A percentile compares a stretch with the other conserved stretches of the same genome.
phyloP scores from a whole-genome alignment of 2,113 vertebrate species.

The Poicephalus meyeri region DNA sequence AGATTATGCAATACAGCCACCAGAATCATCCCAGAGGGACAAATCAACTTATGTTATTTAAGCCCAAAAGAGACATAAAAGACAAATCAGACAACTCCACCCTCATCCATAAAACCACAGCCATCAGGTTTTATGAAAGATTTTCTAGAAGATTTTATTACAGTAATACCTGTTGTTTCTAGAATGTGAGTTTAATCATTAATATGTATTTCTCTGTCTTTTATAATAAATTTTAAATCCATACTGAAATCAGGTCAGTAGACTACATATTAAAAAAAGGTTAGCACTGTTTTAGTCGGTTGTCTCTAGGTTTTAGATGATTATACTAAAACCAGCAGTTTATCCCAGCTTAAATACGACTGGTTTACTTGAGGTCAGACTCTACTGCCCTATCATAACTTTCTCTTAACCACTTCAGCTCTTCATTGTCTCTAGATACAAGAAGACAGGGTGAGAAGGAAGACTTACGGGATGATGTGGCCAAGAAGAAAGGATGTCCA shows the following conservation, averaged over 20 bases:
- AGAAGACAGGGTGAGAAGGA: not conserved
- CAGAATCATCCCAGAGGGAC: not conserved
- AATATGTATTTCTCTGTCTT: not conserved
- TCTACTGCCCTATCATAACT: not conserved
- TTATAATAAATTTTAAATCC: not conserved
- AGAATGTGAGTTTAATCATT: not conserved
- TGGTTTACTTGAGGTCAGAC: constrained; percentile 12
- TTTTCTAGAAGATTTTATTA: not conserved
- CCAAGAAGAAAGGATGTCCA: not conserved
- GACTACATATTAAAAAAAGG: not conserved
- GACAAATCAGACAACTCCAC: not conserved
- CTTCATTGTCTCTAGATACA: not conserved
- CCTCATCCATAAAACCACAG: not conserved
- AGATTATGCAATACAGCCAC: not conserved
- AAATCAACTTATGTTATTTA: constrained; percentile 1
- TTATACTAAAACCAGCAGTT: not conserved
- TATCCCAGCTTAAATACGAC: constrained; percentile 29
- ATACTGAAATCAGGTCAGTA: not conserved
- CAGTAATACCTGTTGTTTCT: not conserved
- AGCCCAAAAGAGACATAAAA: not conserved
- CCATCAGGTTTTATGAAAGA: not conserved
- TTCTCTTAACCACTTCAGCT: not conserved
- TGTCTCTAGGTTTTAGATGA: constrained; percentile 5
- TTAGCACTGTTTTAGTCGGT: not conserved
- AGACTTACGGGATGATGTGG: not conserved